Conservation (phyloP, 2,888 invertebrate species). For the Elgonia sp. region DNA sequence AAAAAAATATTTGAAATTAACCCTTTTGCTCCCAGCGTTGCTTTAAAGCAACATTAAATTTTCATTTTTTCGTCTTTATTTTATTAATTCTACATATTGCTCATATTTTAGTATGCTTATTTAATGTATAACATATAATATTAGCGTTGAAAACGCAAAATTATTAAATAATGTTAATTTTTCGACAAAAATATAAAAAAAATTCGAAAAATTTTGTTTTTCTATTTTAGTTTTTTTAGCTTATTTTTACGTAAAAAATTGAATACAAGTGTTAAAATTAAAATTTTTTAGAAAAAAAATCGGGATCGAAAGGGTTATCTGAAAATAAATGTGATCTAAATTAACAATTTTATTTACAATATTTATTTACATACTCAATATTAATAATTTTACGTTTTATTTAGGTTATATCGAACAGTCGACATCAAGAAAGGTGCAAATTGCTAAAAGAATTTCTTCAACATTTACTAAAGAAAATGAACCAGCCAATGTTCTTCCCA, state of each 20-base stretch:
- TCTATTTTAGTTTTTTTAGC: no score
- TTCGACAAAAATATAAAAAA: constrained; percentile 2
- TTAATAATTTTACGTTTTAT: constrained; percentile 15
- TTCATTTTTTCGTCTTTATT: constrained; percentile 11
- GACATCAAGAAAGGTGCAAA: constrained; percentile 18
- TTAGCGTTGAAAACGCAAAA: neutral
- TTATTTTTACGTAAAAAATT: neutral
- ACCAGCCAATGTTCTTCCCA: neutral
- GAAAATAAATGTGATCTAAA: constrained; percentile 16
- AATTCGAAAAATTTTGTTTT: no score
- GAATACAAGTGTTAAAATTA: constrained; percentile 29
- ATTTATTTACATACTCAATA: constrained; percentile 40
- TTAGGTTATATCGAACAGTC: constrained; percentile 41
- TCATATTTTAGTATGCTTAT: constrained; percentile 18
- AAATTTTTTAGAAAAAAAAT: constrained; percentile 15
- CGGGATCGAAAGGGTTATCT: constrained; percentile 25
- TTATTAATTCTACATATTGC: constrained; percentile 16
- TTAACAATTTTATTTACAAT: constrained; percentile 34
- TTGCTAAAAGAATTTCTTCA: constrained; percentile 21
- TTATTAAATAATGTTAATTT: constrained; percentile 13
- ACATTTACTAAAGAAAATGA: neutral
- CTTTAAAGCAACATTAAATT: neutral
- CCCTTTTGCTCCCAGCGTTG: neutral
- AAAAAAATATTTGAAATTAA: constrained; percentile 10
- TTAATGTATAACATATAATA: constrained; percentile 10